A percentile compares a stretch with the other conserved stretches of the same genome.
These are phyloP conservation scores for Coelopa frigida DNA, from an alignment of 1,140 invertebrate species.

Conservation along the genomic window DNA sequence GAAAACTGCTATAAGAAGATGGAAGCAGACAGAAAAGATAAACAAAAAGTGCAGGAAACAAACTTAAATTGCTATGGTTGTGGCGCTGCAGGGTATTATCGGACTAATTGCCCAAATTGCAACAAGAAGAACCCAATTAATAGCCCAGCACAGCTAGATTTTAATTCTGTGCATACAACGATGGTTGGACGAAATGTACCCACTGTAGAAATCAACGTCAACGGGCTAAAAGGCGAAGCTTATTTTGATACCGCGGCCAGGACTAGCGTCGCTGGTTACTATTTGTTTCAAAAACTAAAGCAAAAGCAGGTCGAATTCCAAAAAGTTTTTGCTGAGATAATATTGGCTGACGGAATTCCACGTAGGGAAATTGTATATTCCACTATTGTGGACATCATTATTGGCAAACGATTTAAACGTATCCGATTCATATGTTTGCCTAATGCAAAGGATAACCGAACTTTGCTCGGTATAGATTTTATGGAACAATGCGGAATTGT, in stretches of 20 bases:
- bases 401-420: conserved; percentile 4
- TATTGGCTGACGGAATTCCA: conserved; percentile 4
- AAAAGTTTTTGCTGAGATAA: conserved; percentile 5
- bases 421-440: conserved; percentile 11
- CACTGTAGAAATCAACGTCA: neutral
- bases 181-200: conserved; percentile 1
- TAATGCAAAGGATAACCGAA: conserved; percentile 7
- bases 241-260: too few species aligned
- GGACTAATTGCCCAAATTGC: conserved; percentile 6
- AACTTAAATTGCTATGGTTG: too few species aligned
- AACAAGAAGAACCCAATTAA: too few species aligned
- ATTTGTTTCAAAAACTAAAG: neutral
- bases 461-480: too few species aligned
- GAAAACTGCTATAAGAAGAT: conserved; percentile 8
- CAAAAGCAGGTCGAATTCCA: neutral
- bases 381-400: neutral
- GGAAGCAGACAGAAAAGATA: conserved; percentile 2
- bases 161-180: too few species aligned
- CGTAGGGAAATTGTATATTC: neutral
- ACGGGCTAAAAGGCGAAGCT: conserved; percentile 3
- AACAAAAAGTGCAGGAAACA: too few species aligned
- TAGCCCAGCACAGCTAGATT: too few species aligned
- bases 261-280: too few species aligned
- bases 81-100: conserved; percentile 7
- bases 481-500: too few species aligned